phyloP scores from a whole-genome alignment of 2,888 invertebrate species.

The Mesochorus sp. region DNA sequence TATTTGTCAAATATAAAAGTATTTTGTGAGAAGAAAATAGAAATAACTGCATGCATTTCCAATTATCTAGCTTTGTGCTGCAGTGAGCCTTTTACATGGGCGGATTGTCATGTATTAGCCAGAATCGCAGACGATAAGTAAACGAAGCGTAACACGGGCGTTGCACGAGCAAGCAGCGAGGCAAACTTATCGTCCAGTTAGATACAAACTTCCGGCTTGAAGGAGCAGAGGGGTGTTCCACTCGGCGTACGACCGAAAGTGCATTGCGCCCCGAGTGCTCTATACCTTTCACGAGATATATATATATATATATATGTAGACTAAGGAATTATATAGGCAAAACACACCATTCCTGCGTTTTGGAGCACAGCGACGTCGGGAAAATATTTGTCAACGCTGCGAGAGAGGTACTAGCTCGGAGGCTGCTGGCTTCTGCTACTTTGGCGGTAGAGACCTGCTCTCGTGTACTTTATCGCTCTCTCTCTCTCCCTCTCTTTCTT shows the following conservation, averaged over 20 bases:
- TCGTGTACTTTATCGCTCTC: background rate
- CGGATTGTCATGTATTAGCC: slow-evolving; percentile 44
- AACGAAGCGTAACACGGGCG: slow-evolving; percentile 57
- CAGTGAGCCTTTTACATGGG: slow-evolving; percentile 17
- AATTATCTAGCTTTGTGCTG: slow-evolving; percentile 15
- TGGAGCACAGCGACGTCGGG: slow-evolving; percentile 46
- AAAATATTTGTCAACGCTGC: slow-evolving; percentile 62
- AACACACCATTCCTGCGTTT: slow-evolving; percentile 26
- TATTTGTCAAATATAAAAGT: background rate
- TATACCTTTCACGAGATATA: slow-evolving; percentile 12
- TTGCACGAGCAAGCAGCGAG: slow-evolving; percentile 35
- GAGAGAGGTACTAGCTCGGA: slow-evolving; percentile 33
- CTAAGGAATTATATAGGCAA: background rate
- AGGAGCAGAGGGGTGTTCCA: slow-evolving; percentile 45
- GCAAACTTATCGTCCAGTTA: slow-evolving; percentile 63
- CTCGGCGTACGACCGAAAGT: slow-evolving; percentile 58
- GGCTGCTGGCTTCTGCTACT: slow-evolving; percentile 49
- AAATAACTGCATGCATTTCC: slow-evolving; percentile 17
- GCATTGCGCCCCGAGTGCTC: slow-evolving; percentile 46
- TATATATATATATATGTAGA: background rate
- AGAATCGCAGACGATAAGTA: slow-evolving; percentile 59
- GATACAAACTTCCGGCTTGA: slow-evolving; percentile 61
- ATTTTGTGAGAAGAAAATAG: background rate
- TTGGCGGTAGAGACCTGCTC: slow-evolving; percentile 40
- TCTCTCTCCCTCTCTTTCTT: background rate